Base-by-base conservation (phyloP, 2,888 invertebrate species). In the Strigamia crassipes region DNA sequence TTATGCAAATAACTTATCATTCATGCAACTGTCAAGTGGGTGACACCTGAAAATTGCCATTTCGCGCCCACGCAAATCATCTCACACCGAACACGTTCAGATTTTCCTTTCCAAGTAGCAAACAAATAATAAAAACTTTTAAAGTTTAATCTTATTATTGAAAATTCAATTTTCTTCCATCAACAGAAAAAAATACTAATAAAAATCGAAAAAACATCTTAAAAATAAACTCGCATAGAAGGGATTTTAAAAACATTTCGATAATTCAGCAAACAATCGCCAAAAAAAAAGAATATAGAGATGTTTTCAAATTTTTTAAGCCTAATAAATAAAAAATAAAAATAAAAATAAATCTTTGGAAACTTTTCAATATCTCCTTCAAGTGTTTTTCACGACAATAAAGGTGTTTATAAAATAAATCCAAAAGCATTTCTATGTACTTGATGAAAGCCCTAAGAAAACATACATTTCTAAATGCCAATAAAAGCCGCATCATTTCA, bases 1-100 rank as follows among this genome's bases (percentile, higher is more conserved):
- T 66, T 66, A 66, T 66, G 66, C 66, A 66, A 66, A 66, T 66
- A 66, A 66, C 66, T 66, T 66, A 66, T 66, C 66, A 66, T 66
- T 66, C 66, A 66, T 66, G 27, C 66, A 66, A 66, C 66, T 66
- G 66, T 66, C 66, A 66, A 66, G 66, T 66, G 27, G 66, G 23
- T 66, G 66, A 66, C 66, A 66, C 66, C 66, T 66, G 27, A 66
- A 66, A 66, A 66, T 66, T 66, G 66, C 66, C 66, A 66, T 66
- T 66, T 66, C 27, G 21, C 61, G 21, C 61, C 21, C 66, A 66
- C 27, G 66, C 66, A 66, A 34, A 34, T 34, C 66, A 66, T 66
- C 66, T 66, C 27, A 66, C 23, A 66, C 23, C 27, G 66, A 66
- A 66, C 66, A 66, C 23, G 66, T 31, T 23, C 23, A 3, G 21